Conservation (phyloP, 30 jellyfish, hydroid and myxozoan species). For the Chrysaora quinquecirrha region DNA sequence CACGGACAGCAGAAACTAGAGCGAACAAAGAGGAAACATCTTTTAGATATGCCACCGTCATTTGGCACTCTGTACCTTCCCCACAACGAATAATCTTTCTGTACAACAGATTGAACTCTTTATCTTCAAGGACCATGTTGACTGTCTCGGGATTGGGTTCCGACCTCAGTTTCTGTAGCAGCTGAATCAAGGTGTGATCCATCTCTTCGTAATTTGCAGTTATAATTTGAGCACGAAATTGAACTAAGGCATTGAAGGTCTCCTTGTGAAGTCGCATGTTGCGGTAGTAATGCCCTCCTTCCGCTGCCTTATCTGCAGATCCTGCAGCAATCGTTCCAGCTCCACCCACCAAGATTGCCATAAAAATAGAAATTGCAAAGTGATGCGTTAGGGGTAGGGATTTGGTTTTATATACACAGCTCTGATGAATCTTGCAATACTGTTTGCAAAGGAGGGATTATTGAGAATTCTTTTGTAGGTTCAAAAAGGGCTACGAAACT, state of each 20-base stretch:
- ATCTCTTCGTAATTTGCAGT: slow-evolving; percentile 2
- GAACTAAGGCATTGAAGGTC: slow-evolving; percentile 26
- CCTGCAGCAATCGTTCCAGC: slow-evolving; percentile 55
- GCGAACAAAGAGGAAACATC: slow-evolving; percentile 5
- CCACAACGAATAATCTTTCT: background rate
- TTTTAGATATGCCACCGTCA: slow-evolving; percentile 32
- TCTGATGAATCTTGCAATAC: too few species aligned
- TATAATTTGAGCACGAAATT: slow-evolving; percentile 2
- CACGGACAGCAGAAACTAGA: background rate
- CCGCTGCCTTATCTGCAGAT: slow-evolving; percentile 58
- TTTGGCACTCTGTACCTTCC: slow-evolving; percentile 26
- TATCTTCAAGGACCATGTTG: background rate
- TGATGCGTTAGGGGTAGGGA: too few species aligned
- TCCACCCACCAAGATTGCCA: slow-evolving; percentile 56
- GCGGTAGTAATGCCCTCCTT: slow-evolving; percentile 35
- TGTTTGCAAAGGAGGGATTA: too few species aligned
- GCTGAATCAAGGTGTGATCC: background rate
- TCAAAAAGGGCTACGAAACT: too few species aligned
- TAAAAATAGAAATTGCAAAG: too few species aligned
- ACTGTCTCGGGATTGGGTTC: slow-evolving; percentile 14
- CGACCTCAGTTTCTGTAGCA: background rate
- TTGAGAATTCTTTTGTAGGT: too few species aligned
- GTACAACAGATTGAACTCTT: background rate
- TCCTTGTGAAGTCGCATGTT: slow-evolving; percentile 44
- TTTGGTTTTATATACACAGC: too few species aligned